Conservation (phyloP, 2,113 vertebrate species). For the Ranitomeya imitator region DNA sequence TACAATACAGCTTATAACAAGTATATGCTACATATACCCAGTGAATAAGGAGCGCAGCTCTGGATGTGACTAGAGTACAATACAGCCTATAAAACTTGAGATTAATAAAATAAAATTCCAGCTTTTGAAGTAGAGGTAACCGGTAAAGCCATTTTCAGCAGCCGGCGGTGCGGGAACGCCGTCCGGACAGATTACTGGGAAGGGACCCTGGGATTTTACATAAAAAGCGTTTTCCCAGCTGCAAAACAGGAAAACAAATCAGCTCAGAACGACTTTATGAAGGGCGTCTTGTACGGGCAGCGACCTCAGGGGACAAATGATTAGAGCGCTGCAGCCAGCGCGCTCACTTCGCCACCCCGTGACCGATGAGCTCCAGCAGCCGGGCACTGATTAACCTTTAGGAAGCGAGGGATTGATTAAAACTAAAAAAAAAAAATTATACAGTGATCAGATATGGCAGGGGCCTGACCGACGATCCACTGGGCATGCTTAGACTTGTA, state of each 20-base stretch:
- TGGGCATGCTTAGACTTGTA: background rate
- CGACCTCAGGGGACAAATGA: background rate
- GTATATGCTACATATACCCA: background rate
- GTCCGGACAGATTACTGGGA: background rate
- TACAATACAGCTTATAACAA: background rate
- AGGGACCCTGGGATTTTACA: background rate
- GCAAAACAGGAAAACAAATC: conserved; percentile 6
- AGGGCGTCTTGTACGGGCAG: background rate
- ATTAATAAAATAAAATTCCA: background rate
- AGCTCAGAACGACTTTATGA: background rate
- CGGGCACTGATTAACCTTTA: background rate
- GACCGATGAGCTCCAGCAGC: background rate
- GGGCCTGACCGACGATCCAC: background rate
- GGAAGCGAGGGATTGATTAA: background rate
- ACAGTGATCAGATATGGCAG: background rate
- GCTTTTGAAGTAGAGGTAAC: background rate
- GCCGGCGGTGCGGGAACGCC: background rate
- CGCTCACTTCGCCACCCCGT: background rate
- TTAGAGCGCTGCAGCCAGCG: background rate
- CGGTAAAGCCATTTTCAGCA: background rate
- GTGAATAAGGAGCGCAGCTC: background rate
- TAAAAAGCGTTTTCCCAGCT: background rate
- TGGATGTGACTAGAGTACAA: background rate
- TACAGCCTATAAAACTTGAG: background rate
- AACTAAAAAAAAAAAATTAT: background rate